A percentile compares a stretch with the other conserved stretches of the same genome.
These are phyloP conservation scores for Apodemus sylvaticus DNA, from an alignment of 2,113 vertebrate genomes.

Conservation along the genomic window DNA sequence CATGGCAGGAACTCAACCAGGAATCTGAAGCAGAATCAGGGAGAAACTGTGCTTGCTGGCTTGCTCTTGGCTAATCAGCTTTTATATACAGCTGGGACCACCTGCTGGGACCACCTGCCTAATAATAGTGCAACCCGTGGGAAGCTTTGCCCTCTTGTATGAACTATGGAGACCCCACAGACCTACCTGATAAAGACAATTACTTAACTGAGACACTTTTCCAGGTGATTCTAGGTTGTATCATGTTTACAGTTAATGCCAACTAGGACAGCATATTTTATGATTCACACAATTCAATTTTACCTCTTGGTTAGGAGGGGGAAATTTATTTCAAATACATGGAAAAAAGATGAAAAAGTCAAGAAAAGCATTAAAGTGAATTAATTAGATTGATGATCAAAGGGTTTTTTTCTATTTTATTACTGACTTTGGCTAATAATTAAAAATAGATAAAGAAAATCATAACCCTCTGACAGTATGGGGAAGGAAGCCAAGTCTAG, in stretches of 20 bases:
- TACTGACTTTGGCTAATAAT: background rate
- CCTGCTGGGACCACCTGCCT: background rate
- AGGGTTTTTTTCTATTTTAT: background rate
- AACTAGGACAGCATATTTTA: background rate
- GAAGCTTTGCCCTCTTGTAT: background rate
- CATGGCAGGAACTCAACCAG: too few species aligned
- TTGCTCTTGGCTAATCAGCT: background rate
- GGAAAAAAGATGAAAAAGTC: background rate
- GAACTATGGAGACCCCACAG: background rate
- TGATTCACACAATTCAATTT: background rate
- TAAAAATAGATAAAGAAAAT: background rate
- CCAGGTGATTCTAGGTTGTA: background rate
- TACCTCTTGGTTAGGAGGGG: background rate
- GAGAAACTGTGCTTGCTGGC: background rate
- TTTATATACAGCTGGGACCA: background rate
- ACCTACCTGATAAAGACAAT: background rate
- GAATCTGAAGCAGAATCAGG: background rate
- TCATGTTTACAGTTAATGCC: background rate
- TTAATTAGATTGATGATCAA: background rate
- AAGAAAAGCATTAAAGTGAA: background rate
- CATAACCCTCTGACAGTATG: background rate
- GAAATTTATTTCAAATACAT: background rate
- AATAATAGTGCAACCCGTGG: background rate
- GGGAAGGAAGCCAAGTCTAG: background rate
- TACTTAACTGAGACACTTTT: background rate